Percentiles rank a stretch among this genome's conserved stretches.
These are phyloP conservation scores for Capra hircus DNA, from an alignment of 2,113 vertebrate species.

Conservation along the genomic window DNA sequence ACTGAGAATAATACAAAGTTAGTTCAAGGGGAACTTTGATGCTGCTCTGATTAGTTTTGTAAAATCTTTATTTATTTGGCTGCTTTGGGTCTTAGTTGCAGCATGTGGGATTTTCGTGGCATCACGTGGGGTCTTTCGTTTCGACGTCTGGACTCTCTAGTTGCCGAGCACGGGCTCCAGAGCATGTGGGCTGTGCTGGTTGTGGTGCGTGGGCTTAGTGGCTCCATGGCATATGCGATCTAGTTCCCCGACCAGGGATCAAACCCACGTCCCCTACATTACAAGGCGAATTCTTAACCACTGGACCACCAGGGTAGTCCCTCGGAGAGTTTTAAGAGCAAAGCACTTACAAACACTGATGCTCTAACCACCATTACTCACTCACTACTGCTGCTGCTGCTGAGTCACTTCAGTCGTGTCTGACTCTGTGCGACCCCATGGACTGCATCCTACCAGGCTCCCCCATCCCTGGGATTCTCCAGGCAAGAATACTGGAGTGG, in stretches of 20 bases:
- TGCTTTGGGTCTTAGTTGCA: not conserved
- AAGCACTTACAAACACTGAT: not conserved
- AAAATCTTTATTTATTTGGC: not conserved
- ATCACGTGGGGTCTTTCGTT: not conserved
- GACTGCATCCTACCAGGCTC: no score
- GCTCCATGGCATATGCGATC: not conserved
- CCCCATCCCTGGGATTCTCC: no score
- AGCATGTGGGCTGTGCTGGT: not conserved
- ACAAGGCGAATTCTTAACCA: not conserved
- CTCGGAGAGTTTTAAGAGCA: not conserved
- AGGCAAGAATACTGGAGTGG: no score
- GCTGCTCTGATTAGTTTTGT: not conserved
- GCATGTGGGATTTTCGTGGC: fast-evolving
- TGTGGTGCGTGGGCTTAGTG: not conserved
- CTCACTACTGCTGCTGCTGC: not conserved
- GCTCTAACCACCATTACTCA: not conserved
- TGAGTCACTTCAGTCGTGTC: no score
- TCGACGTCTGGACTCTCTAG: not conserved
- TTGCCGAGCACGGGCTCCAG: not conserved
- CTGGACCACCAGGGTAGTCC: not conserved
- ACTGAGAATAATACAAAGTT: not conserved
- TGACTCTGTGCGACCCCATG: no score
- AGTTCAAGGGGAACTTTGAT: not conserved
- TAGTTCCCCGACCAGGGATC: not conserved
- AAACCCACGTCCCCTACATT: not conserved